These are phyloP conservation scores for Salminus brasiliensis DNA, from an alignment of 2,113 vertebrate genomes.

Conservation along the genomic window DNA sequence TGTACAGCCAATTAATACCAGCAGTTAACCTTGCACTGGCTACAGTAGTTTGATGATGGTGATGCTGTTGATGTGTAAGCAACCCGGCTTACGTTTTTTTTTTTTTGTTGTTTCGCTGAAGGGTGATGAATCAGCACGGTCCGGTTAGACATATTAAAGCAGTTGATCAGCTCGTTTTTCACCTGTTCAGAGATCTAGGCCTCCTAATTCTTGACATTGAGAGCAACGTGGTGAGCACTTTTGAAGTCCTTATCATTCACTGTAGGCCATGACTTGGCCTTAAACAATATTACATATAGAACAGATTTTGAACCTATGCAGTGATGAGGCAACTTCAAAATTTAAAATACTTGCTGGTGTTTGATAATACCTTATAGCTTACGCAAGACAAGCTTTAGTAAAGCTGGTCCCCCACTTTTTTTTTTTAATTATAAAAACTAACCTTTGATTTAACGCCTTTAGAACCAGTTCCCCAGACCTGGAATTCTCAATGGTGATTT, in stretches of 20 bases:
- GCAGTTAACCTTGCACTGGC: background rate
- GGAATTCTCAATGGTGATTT: too few relatives aligned
- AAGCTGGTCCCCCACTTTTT: background rate
- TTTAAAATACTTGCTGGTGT: background rate
- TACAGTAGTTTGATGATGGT: background rate
- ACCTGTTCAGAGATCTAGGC: background rate
- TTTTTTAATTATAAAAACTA: background rate
- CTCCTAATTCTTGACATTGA: background rate
- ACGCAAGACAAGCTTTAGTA: too few relatives aligned
- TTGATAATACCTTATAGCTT: too few relatives aligned
- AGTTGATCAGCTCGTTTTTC: background rate
- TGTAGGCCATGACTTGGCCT: background rate
- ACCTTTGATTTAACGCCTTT: background rate
- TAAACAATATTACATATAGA: background rate
- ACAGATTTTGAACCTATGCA: constrained; percentile 8
- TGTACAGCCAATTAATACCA: too few relatives aligned
- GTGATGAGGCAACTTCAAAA: background rate
- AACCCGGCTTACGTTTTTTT: background rate
- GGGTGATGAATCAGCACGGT: background rate
- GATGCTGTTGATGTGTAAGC: background rate
- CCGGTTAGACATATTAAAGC: background rate
- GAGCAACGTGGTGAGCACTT: too few relatives aligned
- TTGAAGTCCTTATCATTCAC: background rate
- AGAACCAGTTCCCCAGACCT: too few relatives aligned
- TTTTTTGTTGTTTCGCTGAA: background rate